Evolutionary conservation across 2,113 vertebrate genomes (phyloP).

Genomic region (Pipa parva): DNA sequence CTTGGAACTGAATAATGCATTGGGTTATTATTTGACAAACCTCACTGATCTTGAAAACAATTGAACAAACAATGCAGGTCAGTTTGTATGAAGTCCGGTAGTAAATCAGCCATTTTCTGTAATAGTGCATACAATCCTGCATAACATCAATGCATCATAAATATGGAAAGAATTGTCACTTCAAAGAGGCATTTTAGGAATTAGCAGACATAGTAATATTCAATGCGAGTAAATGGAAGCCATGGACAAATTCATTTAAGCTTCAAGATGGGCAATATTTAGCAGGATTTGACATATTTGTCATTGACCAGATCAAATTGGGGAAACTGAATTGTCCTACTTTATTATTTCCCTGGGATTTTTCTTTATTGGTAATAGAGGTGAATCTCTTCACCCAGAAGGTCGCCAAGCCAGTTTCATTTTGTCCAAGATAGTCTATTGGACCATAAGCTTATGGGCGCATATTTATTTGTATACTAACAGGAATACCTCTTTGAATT

Average conservation of each 20-base stretch:
- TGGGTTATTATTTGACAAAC: no score
- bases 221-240: conserved; percentile 3
- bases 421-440: no score
- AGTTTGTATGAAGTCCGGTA: not conserved
- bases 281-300: conserved; percentile 3
- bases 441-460: no score
- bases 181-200: not conserved
- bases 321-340: not conserved
- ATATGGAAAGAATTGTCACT: not conserved
- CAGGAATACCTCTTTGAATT: no score
- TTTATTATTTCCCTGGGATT: no score
- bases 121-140: not conserved
- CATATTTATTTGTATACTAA: no score
- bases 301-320: not conserved
- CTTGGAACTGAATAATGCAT: no score
- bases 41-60: no score
- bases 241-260: conserved; percentile 8
- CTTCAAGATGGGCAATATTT: not conserved
- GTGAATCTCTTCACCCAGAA: no score
- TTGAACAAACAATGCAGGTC: no score
- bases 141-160: conserved; percentile 2
- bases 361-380: no score
- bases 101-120: not conserved
- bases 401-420: no score
- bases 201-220: conserved; percentile 5